Evolutionary conservation across 2,113 vertebrate genomes (phyloP).

Genomic region (Rhinoptilus africanus): DNA sequence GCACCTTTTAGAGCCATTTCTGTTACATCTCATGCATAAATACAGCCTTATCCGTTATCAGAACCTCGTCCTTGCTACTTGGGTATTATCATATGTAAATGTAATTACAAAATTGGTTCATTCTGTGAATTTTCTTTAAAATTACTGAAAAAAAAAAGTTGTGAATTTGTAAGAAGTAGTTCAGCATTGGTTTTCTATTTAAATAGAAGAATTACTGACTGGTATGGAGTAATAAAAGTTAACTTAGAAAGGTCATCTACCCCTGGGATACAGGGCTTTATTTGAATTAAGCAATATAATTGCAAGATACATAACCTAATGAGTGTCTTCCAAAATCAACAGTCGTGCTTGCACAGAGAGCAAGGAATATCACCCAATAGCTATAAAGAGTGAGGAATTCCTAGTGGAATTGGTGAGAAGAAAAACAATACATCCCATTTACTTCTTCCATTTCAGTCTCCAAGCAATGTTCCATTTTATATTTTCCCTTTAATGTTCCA

Average conservation of each 20-base stretch:
- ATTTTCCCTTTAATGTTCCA: not conserved
- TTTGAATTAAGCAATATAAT: constrained; percentile 52
- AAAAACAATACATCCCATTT: not conserved
- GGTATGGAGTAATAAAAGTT: not conserved
- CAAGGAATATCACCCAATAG: not conserved
- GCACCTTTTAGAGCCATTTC: not conserved
- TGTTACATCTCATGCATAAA: not conserved
- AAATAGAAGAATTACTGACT: not conserved
- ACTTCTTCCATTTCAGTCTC: not conserved
- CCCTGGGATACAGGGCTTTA: not conserved
- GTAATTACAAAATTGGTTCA: not conserved
- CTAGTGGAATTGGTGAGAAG: not conserved
- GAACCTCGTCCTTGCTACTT: not conserved
- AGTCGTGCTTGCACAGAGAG: not conserved
- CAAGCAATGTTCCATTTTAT: not conserved
- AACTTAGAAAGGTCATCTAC: constrained; percentile 32
- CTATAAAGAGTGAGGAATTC: not conserved
- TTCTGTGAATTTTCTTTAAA: not conserved
- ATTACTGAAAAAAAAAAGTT: not conserved
- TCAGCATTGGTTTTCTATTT: not conserved
- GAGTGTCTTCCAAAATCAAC: constrained; percentile 45
- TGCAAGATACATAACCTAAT: constrained; percentile 1
- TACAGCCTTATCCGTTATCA: not conserved
- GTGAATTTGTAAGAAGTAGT: not conserved
- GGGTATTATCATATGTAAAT: not conserved